A percentile compares a stretch with the other conserved stretches of the same genome.
phyloP scores from a whole-genome alignment of 1,140 invertebrate species.

The Lysiphlebus fabarum region DNA sequence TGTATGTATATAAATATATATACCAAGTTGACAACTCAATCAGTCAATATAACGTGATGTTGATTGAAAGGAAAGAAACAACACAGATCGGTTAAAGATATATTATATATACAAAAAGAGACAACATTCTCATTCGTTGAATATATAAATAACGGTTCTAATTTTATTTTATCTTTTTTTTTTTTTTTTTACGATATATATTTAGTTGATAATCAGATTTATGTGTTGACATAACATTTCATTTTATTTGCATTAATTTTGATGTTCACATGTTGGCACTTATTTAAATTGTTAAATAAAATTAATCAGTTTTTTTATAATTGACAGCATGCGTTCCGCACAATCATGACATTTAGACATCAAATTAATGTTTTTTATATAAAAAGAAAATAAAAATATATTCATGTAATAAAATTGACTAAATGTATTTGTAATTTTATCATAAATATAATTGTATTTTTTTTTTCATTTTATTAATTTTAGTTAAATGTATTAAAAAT shows the following conservation, averaged over 20 bases:
- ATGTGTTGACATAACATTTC: conserved; percentile 18
- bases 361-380: no score
- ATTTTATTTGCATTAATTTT: conserved; percentile 10
- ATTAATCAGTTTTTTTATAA: background rate
- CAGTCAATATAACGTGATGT: no score
- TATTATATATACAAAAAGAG: no score
- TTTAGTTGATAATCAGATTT: conserved; percentile 1
- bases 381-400: no score
- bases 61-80: no score
- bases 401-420: no score
- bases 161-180: background rate
- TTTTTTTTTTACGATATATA: background rate
- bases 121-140: no score
- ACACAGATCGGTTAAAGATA: no score
- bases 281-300: background rate
- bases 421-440: no score
- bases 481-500: background rate
- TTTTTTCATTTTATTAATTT: background rate
- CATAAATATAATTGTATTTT: background rate
- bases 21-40: no score
- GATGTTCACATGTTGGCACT: conserved; percentile 1
- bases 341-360: background rate
- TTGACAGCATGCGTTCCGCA: conserved; percentile 7
- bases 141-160: conserved; percentile 13
- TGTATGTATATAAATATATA: no score